phyloP scores from a whole-genome alignment of 35 echinoderm and acorn worm genomes.

The Hemicentrotus pulcherrimus region DNA sequence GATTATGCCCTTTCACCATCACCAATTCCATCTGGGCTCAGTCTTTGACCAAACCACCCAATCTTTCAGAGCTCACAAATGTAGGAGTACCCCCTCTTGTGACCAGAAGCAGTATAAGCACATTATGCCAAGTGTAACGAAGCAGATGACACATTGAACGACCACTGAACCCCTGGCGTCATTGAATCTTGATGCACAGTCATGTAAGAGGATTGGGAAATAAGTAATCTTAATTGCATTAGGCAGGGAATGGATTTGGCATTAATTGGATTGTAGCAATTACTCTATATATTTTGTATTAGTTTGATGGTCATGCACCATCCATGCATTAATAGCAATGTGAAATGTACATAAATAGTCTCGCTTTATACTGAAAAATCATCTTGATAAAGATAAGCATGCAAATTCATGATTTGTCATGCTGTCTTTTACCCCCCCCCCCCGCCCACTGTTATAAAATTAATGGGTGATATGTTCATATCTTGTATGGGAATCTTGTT shows the following conservation, averaged over 20 bases:
- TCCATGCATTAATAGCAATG: neutral
- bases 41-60: neutral
- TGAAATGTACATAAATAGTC: neutral
- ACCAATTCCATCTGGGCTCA: neutral
- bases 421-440: too few species aligned
- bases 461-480: too few species aligned
- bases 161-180: neutral
- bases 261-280: neutral
- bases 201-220: neutral
- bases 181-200: neutral
- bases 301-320: neutral
- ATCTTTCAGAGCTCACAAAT: neutral
- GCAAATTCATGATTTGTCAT: too few species aligned
- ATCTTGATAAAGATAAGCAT: too few species aligned
- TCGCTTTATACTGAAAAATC: too few species aligned
- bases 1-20: too few species aligned
- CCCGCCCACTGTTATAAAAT: too few species aligned
- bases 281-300: neutral
- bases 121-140: neutral
- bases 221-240: neutral
- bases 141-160: neutral
- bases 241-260: neutral
- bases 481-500: too few species aligned
- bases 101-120: neutral
- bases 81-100: conserved; percentile 15